Evolutionary conservation across 2,888 invertebrate genomes (phyloP), one percentile per base, ranked within the genome.

Genomic region (Sepioteuthis lessoniana): DNA sequence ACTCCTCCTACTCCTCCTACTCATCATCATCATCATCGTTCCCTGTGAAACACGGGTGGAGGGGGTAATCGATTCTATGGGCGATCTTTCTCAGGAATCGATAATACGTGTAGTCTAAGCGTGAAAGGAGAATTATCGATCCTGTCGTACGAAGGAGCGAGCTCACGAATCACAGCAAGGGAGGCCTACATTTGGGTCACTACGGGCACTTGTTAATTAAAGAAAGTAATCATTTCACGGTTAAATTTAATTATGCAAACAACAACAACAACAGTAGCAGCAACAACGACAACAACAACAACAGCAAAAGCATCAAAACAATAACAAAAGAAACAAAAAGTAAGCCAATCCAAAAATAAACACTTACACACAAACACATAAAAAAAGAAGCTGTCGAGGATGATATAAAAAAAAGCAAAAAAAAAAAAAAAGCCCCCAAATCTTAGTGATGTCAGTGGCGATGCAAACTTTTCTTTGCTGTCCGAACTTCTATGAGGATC

Each of bases 161-260:
- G 76, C 76, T 13, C 35, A 35, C 19, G n/a, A 76, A 76, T 76
- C 55, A 21, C 28, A 2, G 28, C 25, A 55, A 55, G 55, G 55
- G 25, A 25, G n/a, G 13, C 0, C 76, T n/a, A 76, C 76, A 55
- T 55, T n/a, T n/a, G 76, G 16, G 76, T 7, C n/a, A 3, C 3
- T n/a, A 76, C 76, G 76, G 76, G 13, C 76, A 76, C 76, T 35
- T 76, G 76, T 76, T 76, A 76, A 76, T 76, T 76, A 76, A 76
- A 76, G 16, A 76, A 76, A 76, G 76, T n/a, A n/a, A 76, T 76
- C n/a, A 76, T 35, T 76, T 25, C n/a, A 76, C 10, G 19, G 76
- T 76, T 76, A 76, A 76, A 76, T 76, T 76, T 76, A 76, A 76
- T 76, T 76, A 76, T n/a, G 25, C 55, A 55, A 55, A 60, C n/a